phyloP scores from a whole-genome alignment of 2,113 vertebrate species.

The Misgurnus anguillicaudatus region DNA sequence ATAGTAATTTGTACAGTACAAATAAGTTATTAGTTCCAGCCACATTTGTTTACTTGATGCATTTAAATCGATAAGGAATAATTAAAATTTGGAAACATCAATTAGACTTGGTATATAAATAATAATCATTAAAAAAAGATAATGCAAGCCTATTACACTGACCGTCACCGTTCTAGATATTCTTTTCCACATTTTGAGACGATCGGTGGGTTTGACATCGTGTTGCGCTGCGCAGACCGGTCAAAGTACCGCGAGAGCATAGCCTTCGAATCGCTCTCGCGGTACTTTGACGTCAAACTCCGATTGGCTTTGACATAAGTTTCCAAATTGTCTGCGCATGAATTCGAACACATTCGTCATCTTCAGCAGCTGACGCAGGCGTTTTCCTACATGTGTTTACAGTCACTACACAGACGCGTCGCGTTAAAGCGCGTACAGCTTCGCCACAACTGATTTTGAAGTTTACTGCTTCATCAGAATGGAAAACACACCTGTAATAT shows the following conservation, averaged over 20 bases:
- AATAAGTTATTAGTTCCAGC: no score
- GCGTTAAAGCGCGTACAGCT: neutral
- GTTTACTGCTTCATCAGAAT: neutral
- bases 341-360: neutral
- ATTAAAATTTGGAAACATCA: no score
- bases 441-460: neutral
- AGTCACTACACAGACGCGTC: constrained; percentile 20
- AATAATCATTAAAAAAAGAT: no score
- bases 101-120: no score
- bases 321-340: neutral
- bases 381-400: neutral
- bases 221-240: neutral
- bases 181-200: neutral
- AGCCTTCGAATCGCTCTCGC: no score
- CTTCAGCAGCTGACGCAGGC: constrained; percentile 18
- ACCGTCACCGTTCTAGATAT: constrained; percentile 12
- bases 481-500: neutral
- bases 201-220: neutral
- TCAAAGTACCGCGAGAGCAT: no score
- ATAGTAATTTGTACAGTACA: no score
- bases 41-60: no score
- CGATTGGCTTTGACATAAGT: no score
- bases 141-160: neutral
- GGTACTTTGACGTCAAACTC: no score
- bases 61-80: no score